Percentiles rank a stretch among this genome's conserved stretches.
phyloP scores from a whole-genome alignment of 2,113 vertebrate species.

The Egretta garzetta region DNA sequence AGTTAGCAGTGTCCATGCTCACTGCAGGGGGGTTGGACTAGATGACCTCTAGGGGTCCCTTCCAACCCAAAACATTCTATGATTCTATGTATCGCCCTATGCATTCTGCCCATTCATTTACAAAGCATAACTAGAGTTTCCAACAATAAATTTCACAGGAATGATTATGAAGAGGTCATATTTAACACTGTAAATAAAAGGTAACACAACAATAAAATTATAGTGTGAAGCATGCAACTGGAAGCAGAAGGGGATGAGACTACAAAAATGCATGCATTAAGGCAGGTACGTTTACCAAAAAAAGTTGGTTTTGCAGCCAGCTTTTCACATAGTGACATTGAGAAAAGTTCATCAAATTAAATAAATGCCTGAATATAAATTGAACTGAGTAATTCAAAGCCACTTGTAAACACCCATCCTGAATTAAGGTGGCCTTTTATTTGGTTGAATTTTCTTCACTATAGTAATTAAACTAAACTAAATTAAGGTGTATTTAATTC shows the following conservation, averaged over 20 bases:
- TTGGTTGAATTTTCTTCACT: not conserved
- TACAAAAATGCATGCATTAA: not conserved
- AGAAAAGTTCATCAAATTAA: not conserved
- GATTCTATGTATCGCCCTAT: not conserved
- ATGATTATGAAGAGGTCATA: not conserved
- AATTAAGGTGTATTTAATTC: not conserved
- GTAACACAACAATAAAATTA: not conserved
- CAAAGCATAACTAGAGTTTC: not conserved
- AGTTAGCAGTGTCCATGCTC: too few relatives aligned
- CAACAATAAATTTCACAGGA: not conserved
- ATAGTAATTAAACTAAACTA: not conserved
- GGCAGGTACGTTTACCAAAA: not conserved
- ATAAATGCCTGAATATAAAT: not conserved
- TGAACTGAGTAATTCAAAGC: not conserved
- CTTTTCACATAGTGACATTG: not conserved
- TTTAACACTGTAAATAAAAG: not conserved
- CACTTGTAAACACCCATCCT: not conserved
- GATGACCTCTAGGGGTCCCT: too few relatives aligned
- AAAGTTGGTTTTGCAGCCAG: not conserved
- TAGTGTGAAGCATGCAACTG: not conserved
- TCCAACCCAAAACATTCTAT: too few relatives aligned
- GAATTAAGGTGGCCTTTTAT: not conserved
- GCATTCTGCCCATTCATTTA: not conserved
- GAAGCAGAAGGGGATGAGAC: not conserved
- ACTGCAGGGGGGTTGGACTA: too few relatives aligned